Evolutionary conservation across 2,797 vertebrate genomes (phyloP), one percentile per base, ranked within the genome.

Genomic region (Dermochelys coriacea): DNA sequence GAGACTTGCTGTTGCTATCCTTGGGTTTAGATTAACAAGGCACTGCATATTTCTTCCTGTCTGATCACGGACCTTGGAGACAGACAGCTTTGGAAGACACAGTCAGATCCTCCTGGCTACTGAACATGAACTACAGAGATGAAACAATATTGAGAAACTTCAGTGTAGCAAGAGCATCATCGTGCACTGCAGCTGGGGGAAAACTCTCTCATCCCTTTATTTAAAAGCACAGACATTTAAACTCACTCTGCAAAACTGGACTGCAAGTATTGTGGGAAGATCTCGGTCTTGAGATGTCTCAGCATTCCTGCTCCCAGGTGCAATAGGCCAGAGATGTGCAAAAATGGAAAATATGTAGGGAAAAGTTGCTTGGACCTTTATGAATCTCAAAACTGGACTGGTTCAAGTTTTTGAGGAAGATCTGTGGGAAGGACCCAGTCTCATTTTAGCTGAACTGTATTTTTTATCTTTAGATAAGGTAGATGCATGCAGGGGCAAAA

Each of bases 61-160:
- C 37, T 88, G 80, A 50, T 59, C 49, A 91, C 78, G 37, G 12
- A 75, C 86, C 18, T 79, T 96, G 45, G 84, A 90, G 85, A 87
- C 59, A 91, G 80, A 91, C 90, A 85, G 90, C 31, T n/a, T 84
- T 81, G 84, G 84, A 94, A 86, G 85, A 52, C 31, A 85, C 19
- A 15, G n/a, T 83, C 78, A 82, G 25, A 34, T 79, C 91, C 80
- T 89, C 37, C 90, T 94, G 85, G 49, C 80, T 89, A 27, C 77
- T 91, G 57, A 88, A 27, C 50, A 64, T 3, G n/a, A 94, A 86
- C 12, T 52, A 79, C 80, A 87, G 18, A 61, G 77, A 82, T 95
- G 50, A 94, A 91, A 80, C 16, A 45, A 77, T 34, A 91, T 75
- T 82, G 54, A 93, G 82, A 91, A 94, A 34, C 61, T 92, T 88